Conservation (phyloP, 2,113 vertebrate genomes). For the Mobula hypostoma region DNA sequence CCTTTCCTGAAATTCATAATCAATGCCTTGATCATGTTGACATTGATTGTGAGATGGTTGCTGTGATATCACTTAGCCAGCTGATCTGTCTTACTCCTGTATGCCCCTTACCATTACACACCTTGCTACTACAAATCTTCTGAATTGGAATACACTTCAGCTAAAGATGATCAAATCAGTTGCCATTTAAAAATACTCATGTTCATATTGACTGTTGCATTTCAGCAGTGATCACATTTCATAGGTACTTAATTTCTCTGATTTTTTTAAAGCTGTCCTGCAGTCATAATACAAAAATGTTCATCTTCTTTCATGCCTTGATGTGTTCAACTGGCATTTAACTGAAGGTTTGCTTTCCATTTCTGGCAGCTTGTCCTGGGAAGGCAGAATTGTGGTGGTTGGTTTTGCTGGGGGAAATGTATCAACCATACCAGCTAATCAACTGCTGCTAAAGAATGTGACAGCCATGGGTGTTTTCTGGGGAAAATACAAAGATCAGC, state of each 20-base stretch:
- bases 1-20: too few relatives aligned
- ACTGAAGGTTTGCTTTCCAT: neutral
- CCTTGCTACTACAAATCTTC: too few relatives aligned
- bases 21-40: too few relatives aligned
- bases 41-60: too few relatives aligned
- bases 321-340: neutral
- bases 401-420: slow-evolving; percentile 47
- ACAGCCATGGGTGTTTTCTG: slow-evolving; percentile 41
- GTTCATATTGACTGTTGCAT: neutral
- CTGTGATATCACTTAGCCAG: too few relatives aligned
- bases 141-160: too few relatives aligned
- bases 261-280: neutral
- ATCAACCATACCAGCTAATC: slow-evolving; percentile 41
- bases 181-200: neutral
- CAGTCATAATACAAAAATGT: neutral
- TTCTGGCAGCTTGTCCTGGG: slow-evolving; percentile 43
- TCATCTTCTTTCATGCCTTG: slow-evolving; percentile 9
- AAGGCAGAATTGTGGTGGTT: slow-evolving; percentile 48
- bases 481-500: slow-evolving; percentile 35
- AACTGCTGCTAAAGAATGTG: slow-evolving; percentile 49
- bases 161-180: neutral
- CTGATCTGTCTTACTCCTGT: too few relatives aligned
- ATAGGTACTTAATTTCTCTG: neutral
- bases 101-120: too few relatives aligned
- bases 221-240: neutral